Conservation (phyloP, 1,140 invertebrate genomes). For the Hirudo medicinalis region DNA sequence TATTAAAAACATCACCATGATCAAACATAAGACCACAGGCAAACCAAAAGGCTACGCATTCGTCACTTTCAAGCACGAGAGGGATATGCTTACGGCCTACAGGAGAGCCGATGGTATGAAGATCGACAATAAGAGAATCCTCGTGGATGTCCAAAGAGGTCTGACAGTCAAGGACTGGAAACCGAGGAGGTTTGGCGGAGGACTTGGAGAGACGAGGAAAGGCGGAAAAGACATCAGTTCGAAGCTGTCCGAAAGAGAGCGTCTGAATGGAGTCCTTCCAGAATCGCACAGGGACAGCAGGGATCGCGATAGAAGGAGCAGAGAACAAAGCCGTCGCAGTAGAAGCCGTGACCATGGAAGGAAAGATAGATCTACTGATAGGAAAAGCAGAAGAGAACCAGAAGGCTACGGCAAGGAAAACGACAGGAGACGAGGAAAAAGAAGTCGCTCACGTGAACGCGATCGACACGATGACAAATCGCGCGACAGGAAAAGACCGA, state of each 20-base stretch:
- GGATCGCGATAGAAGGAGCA: no score
- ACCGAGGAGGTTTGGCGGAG: constrained; percentile 80
- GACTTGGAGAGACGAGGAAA: constrained; percentile 73
- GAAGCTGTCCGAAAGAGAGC: constrained; percentile 78
- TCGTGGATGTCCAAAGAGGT: constrained; percentile 94
- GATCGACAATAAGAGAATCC: constrained; percentile 85
- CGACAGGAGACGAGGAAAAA: no score
- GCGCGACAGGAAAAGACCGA: no score
- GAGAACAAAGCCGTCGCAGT: no score
- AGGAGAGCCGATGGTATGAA: constrained; percentile 99
- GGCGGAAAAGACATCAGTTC: constrained; percentile 87
- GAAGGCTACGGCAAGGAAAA: no score
- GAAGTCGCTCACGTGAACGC: no score
- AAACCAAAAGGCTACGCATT: constrained; percentile 97
- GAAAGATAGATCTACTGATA: no score
- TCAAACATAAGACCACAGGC: constrained; percentile 35
- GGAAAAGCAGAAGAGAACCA: no score
- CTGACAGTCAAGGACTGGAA: constrained; percentile 93
- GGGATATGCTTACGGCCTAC: constrained; percentile 98
- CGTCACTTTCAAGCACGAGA: constrained; percentile 96
- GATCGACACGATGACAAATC: no score
- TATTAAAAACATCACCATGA: constrained; percentile 33
- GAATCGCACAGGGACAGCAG: no score
- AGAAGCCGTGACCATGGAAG: no score
- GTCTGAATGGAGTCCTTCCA: no score